Conservation (phyloP, 2,888 invertebrate species). For the Dioctria linearis region DNA sequence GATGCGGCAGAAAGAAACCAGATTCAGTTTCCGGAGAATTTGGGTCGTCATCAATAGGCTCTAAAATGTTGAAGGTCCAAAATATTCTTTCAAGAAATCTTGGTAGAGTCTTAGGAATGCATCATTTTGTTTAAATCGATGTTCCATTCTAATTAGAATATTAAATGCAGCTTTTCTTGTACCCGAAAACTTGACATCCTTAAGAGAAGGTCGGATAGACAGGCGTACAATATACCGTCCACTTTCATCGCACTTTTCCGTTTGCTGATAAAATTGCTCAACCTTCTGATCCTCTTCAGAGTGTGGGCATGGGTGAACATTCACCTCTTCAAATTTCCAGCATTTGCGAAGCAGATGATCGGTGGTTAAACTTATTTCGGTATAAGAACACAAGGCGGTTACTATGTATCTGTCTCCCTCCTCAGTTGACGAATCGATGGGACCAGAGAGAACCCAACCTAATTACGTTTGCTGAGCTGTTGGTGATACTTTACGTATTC, state of each 20-base stretch:
- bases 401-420: not conserved
- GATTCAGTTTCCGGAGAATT: not conserved
- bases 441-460: slow-evolving; percentile 5
- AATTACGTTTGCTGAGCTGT: not conserved
- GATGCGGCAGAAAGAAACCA: slow-evolving; percentile 3
- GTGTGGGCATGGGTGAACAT: too few relatives aligned
- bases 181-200: too few relatives aligned
- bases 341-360: too few relatives aligned
- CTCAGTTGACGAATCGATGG: not conserved
- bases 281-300: not conserved
- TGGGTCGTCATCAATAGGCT: not conserved
- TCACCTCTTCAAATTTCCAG: not conserved
- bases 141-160: not conserved
- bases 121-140: not conserved
- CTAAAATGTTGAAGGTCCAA: not conserved
- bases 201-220: not conserved
- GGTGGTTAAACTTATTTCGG: not conserved
- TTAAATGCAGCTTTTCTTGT: not conserved
- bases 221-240: not conserved
- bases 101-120: not conserved
- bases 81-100: not conserved
- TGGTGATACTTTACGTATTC: not conserved
- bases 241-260: not conserved
- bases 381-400: too few relatives aligned
- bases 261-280: not conserved